Evolutionary conservation across 2,888 invertebrate species (phyloP).

Genomic region (Eubasilissa splendida): DNA sequence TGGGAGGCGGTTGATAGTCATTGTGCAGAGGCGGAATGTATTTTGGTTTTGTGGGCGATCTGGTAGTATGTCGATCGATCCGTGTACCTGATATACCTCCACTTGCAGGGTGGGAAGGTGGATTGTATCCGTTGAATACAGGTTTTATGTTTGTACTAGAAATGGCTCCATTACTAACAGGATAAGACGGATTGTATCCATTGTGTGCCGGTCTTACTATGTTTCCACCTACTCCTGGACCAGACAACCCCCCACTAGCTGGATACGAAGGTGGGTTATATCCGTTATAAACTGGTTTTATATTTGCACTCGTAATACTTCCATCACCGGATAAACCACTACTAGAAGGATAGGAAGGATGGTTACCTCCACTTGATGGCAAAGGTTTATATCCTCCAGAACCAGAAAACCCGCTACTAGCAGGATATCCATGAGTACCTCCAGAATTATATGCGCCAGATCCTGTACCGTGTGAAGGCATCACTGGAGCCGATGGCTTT

Average conservation of each 20-base stretch:
- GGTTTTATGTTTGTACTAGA: constrained; percentile 36
- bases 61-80: not conserved
- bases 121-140: not conserved
- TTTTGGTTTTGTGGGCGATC: constrained; percentile 26
- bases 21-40: too few species aligned
- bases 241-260: constrained; percentile 20
- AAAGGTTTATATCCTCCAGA: not conserved
- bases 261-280: constrained; percentile 13
- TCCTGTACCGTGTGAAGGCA: not conserved
- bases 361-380: not conserved
- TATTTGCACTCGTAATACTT: not conserved
- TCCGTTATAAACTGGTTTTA: not conserved
- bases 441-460: not conserved
- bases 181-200: too few species aligned
- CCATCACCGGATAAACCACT: constrained; percentile 24
- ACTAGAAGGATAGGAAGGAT: constrained; percentile 35
- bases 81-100: not conserved
- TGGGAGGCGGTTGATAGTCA: too few species aligned
- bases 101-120: not conserved
- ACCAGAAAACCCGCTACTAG: not conserved
- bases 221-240: not conserved
- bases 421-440: not conserved
- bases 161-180: not conserved
- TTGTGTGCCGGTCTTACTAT: too few species aligned
- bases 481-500: not conserved